Evolutionary conservation across 2,797 vertebrate species (phyloP), one percentile per base, ranked within the genome.

Genomic region (Manis pentadactyla): DNA sequence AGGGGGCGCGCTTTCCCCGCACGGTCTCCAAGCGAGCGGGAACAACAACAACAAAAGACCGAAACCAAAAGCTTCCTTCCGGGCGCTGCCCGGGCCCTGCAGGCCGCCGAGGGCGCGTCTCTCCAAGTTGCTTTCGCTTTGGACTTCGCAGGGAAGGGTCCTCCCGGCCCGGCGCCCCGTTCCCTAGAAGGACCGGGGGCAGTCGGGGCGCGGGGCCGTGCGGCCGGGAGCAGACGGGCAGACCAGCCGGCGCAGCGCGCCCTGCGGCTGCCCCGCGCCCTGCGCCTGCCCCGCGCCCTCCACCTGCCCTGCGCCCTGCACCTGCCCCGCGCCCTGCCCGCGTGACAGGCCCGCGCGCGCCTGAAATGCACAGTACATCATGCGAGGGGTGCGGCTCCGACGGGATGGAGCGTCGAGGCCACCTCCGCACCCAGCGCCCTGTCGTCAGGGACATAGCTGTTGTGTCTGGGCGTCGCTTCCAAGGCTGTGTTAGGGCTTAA

Each of bases 61-160:
- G 84, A 97, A 94, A 96, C 39, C 88, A 42, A 96, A 95, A 93
- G 55, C 55, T 6, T 21, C n/a, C 4, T 0, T 31, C 53, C 4
- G 9, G 2, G 29, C 12, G 7, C 17, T 0, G n/a, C 13, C 19
- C 29, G n/a, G 5, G 77, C 4, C 21, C 49, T 0, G 46, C 49
- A 0, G 12, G 53, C 73, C 0, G 18, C 42, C 0, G 21, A 21
- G 21, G 39, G 25, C 69, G 27, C 86, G 31, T 46, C 14, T 64
- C 53, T 55, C 8, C 95, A 96, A 97, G 93, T 97, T 10, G 55
- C 49, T 94, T 94, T 93, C 17, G 34, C 29, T 90, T 15, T 18
- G 74, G 71, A 42, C 55, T 64, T 92, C 66, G 59, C 49, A 1
- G 49, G 25, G 53, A 46, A 23, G 53, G 49, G 53, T 10, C 9